Evolutionary conservation across 2,888 invertebrate species (phyloP).

Genomic region (Dryadula phaetusa): DNA sequence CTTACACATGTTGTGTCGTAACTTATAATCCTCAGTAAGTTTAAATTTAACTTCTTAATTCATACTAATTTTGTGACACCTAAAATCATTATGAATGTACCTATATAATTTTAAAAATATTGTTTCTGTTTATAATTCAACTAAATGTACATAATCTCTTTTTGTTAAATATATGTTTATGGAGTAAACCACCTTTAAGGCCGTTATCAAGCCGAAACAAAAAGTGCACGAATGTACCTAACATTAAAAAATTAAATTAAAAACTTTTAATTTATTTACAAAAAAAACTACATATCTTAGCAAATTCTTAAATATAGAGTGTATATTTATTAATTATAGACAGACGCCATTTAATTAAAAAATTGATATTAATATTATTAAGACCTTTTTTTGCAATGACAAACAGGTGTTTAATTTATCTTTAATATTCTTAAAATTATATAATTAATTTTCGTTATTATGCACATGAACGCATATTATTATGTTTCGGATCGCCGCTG

Average conservation of each 20-base stretch:
- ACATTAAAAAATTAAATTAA: background rate
- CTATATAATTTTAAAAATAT: background rate
- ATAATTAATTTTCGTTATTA: slow-evolving; percentile 47
- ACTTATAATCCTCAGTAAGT: slow-evolving; percentile 3
- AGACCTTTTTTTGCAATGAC: background rate
- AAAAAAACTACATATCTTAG: too few relatives aligned
- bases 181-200: too few relatives aligned
- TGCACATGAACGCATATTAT: slow-evolving; percentile 45
- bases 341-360: background rate
- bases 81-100: background rate
- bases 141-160: background rate
- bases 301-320: too few relatives aligned
- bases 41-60: background rate
- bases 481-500: slow-evolving; percentile 54
- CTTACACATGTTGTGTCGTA: background rate
- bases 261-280: background rate
- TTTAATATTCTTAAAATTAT: slow-evolving; percentile 30
- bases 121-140: background rate
- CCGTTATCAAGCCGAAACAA: too few relatives aligned
- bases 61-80: background rate
- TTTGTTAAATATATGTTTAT: background rate
- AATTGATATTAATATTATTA: background rate
- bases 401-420: slow-evolving; percentile 24
- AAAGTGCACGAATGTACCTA: too few relatives aligned
- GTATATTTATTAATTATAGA: too few relatives aligned